Percentiles rank a stretch among this genome's conserved stretches.
Evolutionary conservation across 2,113 vertebrate species (phyloP).

Genomic region (Passer domesticus): DNA sequence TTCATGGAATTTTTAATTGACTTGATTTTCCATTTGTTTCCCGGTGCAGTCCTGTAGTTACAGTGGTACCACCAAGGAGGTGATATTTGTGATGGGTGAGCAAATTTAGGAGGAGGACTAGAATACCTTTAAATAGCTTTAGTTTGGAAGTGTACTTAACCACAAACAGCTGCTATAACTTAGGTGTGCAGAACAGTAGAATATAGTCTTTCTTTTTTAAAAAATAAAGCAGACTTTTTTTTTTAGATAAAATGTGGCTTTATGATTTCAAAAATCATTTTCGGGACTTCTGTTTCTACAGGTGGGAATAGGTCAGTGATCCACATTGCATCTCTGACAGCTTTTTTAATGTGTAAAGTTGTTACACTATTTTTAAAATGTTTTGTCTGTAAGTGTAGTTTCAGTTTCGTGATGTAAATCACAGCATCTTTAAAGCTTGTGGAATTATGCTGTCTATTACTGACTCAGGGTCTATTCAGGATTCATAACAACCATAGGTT

Average conservation of each 20-base stretch:
- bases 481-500: not conserved
- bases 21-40: not conserved
- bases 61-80: not conserved
- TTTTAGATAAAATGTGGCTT: not conserved
- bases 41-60: not conserved
- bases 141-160: not conserved
- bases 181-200: not conserved
- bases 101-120: not conserved
- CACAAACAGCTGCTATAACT: not conserved
- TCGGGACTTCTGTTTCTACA: not conserved
- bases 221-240: not conserved
- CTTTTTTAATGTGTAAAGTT: not conserved
- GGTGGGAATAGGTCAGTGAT: not conserved
- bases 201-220: not conserved
- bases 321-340: not conserved
- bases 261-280: not conserved
- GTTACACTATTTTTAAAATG: not conserved
- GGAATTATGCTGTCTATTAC: not conserved
- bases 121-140: not conserved
- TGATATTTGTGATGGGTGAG: not conserved
- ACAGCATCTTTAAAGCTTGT: not conserved
- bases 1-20: not conserved
- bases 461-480: not conserved
- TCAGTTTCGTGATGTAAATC: not conserved
- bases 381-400: not conserved